Evolutionary conservation across 2,888 invertebrate genomes (phyloP).

Genomic region (Andrena chrysosceles): DNA sequence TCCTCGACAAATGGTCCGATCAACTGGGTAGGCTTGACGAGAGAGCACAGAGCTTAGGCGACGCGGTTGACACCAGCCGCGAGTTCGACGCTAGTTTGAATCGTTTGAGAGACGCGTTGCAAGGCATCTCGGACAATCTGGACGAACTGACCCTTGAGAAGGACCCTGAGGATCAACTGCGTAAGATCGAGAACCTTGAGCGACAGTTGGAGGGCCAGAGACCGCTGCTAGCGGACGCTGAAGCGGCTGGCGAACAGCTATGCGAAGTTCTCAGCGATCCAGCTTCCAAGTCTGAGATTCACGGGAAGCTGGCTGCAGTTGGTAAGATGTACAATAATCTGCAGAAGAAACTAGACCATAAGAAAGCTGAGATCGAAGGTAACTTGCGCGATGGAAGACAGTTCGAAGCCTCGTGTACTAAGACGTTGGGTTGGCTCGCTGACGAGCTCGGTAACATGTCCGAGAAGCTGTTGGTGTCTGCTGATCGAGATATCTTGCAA

Average conservation of each 20-base stretch:
- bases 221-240: conserved; percentile 94
- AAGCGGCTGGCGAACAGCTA: conserved; percentile 95
- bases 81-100: conserved; percentile 96
- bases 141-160: conserved; percentile 93
- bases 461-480: conserved; percentile 93
- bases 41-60: conserved; percentile 94
- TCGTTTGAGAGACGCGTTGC: conserved; percentile 93
- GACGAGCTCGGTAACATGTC: conserved; percentile 92
- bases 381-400: conserved; percentile 94
- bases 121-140: conserved; percentile 94
- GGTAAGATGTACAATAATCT: conserved; percentile 94
- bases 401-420: conserved; percentile 94
- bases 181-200: conserved; percentile 95
- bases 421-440: conserved; percentile 95
- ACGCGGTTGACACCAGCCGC: conserved; percentile 96
- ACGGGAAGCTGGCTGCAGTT: conserved; percentile 94
- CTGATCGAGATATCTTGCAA: conserved; percentile 92
- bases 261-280: conserved; percentile 95
- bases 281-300: conserved; percentile 95
- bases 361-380: conserved; percentile 96
- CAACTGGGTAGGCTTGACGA: conserved; percentile 92
- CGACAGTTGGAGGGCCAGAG: conserved; percentile 95
- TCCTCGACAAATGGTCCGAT: conserved; percentile 93
- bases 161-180: conserved; percentile 94
- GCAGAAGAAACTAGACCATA: conserved; percentile 95